Evolutionary conservation across 1,140 invertebrate genomes (phyloP), one percentile per base, ranked within the genome.

Genomic region (Aphaenogaster rudis): DNA sequence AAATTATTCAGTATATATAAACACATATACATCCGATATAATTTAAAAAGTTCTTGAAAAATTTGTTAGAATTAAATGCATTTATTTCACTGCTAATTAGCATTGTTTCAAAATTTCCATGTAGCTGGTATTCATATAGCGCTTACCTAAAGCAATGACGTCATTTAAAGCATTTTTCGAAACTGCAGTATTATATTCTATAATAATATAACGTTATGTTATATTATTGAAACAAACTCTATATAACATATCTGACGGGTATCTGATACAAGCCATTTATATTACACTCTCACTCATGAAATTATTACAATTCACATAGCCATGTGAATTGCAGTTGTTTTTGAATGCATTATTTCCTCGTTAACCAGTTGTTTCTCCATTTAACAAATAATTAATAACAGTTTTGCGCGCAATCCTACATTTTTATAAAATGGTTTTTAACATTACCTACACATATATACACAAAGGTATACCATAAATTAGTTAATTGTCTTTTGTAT

Each of bases 251-350:
- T 45, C 81, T 86, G 76, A 90, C 89, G 89, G 88, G 89, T 90
- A 90, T 90, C 89, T 90, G 89, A 88, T 90, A 90, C n/a, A 78
- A 82, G 11, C 15, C 36, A 39, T 77, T 82, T 76, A 61, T 28
- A 74, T 76, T 42, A 42, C 0, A 28, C 11, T 50, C 39, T 61
- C 21, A 39, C 48, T 15, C 54, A 63, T n/a, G 9, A 52, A 71
- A 63, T 39, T 61, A 48, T 74, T 74, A 67, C 28, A 48, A 54
- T 63, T 74, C 39, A n/a, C n/a, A 76, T 61, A 76, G 17, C 54
- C 17, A 28, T 84, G 54, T 50, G 66, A 84, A 42, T 74, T 74
- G 67, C 52, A 57, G 11, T 71, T 81, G 21, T 84, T 67, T 84
- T 48, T 74, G 80, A 84, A 84, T 84, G 80, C 80, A 74, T 84